Conservation (phyloP, 2,888 invertebrate genomes). For the Caenorhabditis imperialis region DNA sequence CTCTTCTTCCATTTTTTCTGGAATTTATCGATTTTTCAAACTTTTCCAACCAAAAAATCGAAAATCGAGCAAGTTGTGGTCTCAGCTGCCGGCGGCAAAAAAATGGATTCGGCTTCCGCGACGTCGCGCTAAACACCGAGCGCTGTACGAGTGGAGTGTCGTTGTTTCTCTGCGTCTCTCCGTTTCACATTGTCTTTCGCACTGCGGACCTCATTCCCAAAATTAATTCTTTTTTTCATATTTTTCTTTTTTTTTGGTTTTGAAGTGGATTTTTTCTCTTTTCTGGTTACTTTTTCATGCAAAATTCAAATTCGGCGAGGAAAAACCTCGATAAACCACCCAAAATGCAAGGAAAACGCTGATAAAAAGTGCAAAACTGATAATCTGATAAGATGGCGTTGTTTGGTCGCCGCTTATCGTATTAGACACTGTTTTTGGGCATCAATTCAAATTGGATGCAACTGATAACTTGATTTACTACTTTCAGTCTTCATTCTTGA, state of each 20-base stretch:
- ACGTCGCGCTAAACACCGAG: slow-evolving; percentile 17
- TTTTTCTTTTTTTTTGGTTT: not conserved
- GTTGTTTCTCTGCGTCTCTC: slow-evolving; percentile 25
- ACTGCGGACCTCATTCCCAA: slow-evolving; percentile 1
- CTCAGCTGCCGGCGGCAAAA: slow-evolving; percentile 1
- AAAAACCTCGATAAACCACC: too few relatives aligned
- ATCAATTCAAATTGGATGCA: too few relatives aligned
- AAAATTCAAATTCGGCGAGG: too few relatives aligned
- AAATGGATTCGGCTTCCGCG: not conserved
- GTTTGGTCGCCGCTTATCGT: too few relatives aligned
- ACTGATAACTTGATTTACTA: too few relatives aligned
- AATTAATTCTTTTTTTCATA: slow-evolving; percentile 7
- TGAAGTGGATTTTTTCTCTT: too few relatives aligned
- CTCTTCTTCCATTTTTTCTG: slow-evolving; percentile 1
- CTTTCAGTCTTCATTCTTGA: too few relatives aligned
- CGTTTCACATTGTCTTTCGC: not conserved
- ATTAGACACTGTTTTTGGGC: too few relatives aligned
- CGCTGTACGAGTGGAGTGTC: slow-evolving; percentile 15
- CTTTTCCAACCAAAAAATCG: not conserved
- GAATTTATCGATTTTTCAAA: slow-evolving; percentile 22
- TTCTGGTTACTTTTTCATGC: too few relatives aligned
- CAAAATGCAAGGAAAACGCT: too few relatives aligned
- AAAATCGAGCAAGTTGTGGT: not conserved
- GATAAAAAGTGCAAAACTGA: too few relatives aligned
- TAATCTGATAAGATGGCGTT: too few relatives aligned